A percentile compares a stretch with the other conserved stretches of the same genome.
Evolutionary conservation across 2,888 invertebrate species (phyloP).

Genomic region (Pristionchus fissidentatus): DNA sequence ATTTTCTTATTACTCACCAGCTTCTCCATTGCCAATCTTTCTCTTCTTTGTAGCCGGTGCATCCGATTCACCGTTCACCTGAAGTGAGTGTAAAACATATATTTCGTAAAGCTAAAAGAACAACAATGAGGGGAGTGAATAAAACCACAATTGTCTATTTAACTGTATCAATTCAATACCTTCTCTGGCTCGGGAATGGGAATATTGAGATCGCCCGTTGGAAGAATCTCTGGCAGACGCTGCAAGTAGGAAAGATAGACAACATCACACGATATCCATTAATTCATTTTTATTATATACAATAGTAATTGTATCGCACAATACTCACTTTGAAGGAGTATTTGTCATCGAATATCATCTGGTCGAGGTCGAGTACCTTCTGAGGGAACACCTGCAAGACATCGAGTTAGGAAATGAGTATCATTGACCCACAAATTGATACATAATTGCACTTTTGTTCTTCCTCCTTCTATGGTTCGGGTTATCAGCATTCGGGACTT

Average conservation of each 20-base stretch:
- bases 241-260: conserved; percentile 43
- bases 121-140: background rate
- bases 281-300: background rate
- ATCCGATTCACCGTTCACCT: conserved; percentile 48
- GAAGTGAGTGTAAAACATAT: background rate
- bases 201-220: conserved; percentile 59
- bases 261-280: no score
- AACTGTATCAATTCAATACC: conserved; percentile 46
- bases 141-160: background rate
- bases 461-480: no score
- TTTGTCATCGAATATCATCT: conserved; percentile 14
- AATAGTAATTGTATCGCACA: background rate
- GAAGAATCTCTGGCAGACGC: conserved; percentile 59
- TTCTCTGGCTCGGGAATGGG: conserved; percentile 55
- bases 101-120: background rate
- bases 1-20: background rate
- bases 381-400: conserved; percentile 35
- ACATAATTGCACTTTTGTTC: no score
- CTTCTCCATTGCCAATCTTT: conserved; percentile 46
- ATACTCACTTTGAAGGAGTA: conserved; percentile 30
- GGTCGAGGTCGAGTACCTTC: conserved; percentile 36
- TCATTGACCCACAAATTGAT: background rate
- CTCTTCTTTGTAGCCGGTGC: conserved; percentile 52
- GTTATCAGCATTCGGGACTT: no score
- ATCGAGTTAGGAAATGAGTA: background rate